Evolutionary conservation across 2,888 invertebrate species (phyloP).

Genomic region (Azorinus chamasolen): DNA sequence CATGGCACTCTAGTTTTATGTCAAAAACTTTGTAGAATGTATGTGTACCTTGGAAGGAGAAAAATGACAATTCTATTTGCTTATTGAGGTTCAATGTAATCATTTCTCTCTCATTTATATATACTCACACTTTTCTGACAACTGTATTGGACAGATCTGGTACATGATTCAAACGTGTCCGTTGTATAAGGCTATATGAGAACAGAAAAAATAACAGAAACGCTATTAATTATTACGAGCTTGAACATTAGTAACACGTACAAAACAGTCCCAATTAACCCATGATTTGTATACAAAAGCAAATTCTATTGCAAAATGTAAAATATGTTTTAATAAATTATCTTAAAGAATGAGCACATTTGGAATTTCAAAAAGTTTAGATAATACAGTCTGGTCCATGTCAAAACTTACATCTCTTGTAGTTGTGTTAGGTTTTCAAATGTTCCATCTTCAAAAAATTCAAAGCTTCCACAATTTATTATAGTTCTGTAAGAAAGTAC

Average conservation of each 20-base stretch:
- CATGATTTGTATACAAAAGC: too few relatives aligned
- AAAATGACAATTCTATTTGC: too few relatives aligned
- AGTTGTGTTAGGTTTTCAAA: conserved; percentile 70
- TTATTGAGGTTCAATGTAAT: too few relatives aligned
- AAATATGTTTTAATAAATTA: too few relatives aligned
- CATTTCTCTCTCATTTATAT: too few relatives aligned
- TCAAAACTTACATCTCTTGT: conserved; percentile 67
- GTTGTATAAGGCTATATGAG: conserved; percentile 58
- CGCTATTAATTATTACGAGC: too few relatives aligned
- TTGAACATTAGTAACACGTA: not conserved
- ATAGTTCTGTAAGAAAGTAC: conserved; percentile 53
- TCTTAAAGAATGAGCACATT: too few relatives aligned
- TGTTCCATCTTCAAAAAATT: conserved; percentile 64
- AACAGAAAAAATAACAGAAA: not conserved
- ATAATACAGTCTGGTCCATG: too few relatives aligned
- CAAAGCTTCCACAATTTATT: conserved; percentile 56
- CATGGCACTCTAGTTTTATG: too few relatives aligned
- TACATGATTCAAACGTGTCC: conserved; percentile 50
- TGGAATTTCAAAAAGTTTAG: not conserved
- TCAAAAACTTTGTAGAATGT: conserved; percentile 1
- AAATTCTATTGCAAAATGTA: too few relatives aligned
- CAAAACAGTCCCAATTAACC: too few relatives aligned
- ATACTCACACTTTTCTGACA: conserved; percentile 54
- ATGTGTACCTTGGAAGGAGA: not conserved
- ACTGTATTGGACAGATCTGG: conserved; percentile 58